Evolutionary conservation across 2,797 vertebrate genomes (phyloP).

Genomic region (Holocentrus rufus): DNA sequence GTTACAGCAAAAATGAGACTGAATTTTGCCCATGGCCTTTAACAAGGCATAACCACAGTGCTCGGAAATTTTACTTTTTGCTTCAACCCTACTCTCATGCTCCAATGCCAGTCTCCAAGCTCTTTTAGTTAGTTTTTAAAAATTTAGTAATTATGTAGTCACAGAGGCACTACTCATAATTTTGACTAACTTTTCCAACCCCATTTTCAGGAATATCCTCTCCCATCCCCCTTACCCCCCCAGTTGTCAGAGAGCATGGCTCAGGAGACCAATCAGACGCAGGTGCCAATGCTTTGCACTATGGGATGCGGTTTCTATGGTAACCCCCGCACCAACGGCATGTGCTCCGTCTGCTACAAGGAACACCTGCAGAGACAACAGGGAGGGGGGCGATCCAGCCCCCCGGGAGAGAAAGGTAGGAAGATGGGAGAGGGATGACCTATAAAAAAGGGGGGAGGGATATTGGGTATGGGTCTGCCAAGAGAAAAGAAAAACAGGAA

Average conservation of each 20-base stretch:
- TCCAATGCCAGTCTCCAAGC: constrained; percentile 60
- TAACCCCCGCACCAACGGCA: constrained; percentile 91
- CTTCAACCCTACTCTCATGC: constrained; percentile 49
- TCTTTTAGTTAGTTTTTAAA: constrained; percentile 50
- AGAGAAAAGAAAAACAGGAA: constrained; percentile 2
- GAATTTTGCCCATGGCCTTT: constrained; percentile 1
- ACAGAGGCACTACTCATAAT: constrained; percentile 39
- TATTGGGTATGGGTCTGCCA: constrained; percentile 21
- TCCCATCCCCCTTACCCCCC: constrained; percentile 79
- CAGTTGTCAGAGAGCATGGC: constrained; percentile 84
- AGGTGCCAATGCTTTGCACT: constrained; percentile 92
- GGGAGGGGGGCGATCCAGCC: constrained; percentile 87
- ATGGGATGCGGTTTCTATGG: constrained; percentile 93
- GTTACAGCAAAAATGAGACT: constrained; percentile 14
- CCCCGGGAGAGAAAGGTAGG: constrained; percentile 87
- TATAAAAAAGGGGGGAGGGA: constrained; percentile 17
- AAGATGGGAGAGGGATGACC: constrained; percentile 45
- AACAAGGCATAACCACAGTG: neutral
- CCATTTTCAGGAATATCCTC: constrained; percentile 80
- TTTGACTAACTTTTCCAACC: constrained; percentile 66
- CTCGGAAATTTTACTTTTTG: constrained; percentile 12
- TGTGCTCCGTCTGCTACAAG: constrained; percentile 95
- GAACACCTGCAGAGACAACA: constrained; percentile 93
- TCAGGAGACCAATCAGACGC: constrained; percentile 93
- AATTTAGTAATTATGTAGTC: constrained; percentile 17